phyloP scores from a whole-genome alignment of 2,888 invertebrate species.

The Dinocampus coccinellae region DNA sequence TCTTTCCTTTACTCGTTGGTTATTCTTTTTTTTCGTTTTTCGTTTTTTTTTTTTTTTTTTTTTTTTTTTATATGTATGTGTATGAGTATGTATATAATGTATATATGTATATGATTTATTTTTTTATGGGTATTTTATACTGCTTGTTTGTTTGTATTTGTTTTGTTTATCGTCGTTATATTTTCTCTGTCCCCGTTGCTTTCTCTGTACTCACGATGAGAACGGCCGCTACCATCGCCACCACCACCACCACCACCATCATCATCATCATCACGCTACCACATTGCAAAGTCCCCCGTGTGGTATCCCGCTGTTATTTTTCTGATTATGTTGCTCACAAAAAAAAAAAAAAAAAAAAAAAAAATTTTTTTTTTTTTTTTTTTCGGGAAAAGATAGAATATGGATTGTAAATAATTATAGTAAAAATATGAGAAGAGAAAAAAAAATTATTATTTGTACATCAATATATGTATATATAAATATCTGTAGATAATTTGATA shows the following conservation, averaged over 20 bases:
- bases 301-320: slow-evolving; percentile 18
- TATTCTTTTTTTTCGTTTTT: slow-evolving; percentile 26
- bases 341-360: not conserved
- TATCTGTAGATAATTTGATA: too few relatives aligned
- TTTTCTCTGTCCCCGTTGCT: slow-evolving; percentile 7
- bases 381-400: too few relatives aligned
- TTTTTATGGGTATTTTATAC: too few relatives aligned
- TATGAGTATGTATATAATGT: not conserved
- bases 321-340: not conserved
- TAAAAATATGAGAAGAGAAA: too few relatives aligned
- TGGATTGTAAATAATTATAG: too few relatives aligned
- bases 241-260: slow-evolving; percentile 49
- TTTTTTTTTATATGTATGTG: too few relatives aligned
- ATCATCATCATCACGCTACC: slow-evolving; percentile 37
- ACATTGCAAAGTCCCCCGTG: not conserved
- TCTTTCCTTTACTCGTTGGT: slow-evolving; percentile 36
- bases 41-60: slow-evolving; percentile 22
- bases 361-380: not conserved
- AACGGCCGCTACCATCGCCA: slow-evolving; percentile 50
- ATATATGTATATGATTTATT: not conserved
- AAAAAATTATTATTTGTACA: too few relatives aligned
- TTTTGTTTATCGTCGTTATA: not conserved
- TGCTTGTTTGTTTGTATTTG: too few relatives aligned
- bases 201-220: slow-evolving; percentile 32
- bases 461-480: too few relatives aligned